A percentile compares a stretch with the other conserved stretches of the same genome.
phyloP scores from a whole-genome alignment of 2,797 vertebrate species.

The Gymnocypris eckloni region DNA sequence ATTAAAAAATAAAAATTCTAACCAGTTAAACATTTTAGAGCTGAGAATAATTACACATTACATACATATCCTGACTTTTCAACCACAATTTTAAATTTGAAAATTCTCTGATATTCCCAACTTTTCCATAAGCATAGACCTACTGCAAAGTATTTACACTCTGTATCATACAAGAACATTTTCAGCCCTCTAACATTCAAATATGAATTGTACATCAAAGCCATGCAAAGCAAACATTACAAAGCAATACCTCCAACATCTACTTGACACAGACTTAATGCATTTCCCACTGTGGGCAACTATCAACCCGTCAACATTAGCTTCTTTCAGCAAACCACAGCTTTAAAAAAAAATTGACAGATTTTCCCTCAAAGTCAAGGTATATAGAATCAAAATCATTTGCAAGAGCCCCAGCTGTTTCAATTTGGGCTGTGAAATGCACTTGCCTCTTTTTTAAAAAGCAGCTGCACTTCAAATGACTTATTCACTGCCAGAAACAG shows the following conservation, averaged over 20 bases:
- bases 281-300: background rate
- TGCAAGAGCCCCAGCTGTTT: slow-evolving; percentile 57
- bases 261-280: slow-evolving; percentile 8
- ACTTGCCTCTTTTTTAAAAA: slow-evolving; percentile 51
- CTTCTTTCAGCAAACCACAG: slow-evolving; percentile 34
- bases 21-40: background rate
- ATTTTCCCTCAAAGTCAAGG: slow-evolving; percentile 35
- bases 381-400: slow-evolving; percentile 42
- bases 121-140: background rate
- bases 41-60: background rate
- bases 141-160: background rate
- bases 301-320: background rate
- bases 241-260: slow-evolving; percentile 20
- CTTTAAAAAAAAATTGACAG: slow-evolving; percentile 6
- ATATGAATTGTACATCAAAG: slow-evolving; percentile 1
- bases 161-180: background rate
- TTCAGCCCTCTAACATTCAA: background rate
- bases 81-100: too few species aligned
- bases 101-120: background rate
- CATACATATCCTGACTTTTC: background rate
- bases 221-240: slow-evolving; percentile 25
- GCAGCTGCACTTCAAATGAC: slow-evolving; percentile 58
- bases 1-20: background rate
- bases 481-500: slow-evolving; percentile 56
- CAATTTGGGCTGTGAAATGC: slow-evolving; percentile 43